A percentile compares a stretch with the other conserved stretches of the same genome.
phyloP scores from a whole-genome alignment of 2,888 invertebrate genomes.

The Nemotelus nigrinus region DNA sequence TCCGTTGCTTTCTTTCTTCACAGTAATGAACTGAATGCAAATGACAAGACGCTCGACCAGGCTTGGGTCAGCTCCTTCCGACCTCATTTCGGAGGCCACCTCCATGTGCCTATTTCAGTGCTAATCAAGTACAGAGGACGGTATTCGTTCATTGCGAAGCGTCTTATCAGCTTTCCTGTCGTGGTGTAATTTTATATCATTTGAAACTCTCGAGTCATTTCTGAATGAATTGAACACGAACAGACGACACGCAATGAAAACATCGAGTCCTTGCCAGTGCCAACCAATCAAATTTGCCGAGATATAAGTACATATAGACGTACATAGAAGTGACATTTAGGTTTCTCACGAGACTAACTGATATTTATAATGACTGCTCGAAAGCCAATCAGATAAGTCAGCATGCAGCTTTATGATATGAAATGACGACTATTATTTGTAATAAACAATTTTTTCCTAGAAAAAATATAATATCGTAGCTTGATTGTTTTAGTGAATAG shows the following conservation, averaged over 20 bases:
- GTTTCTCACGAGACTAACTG: background rate
- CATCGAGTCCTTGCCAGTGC: conserved; percentile 47
- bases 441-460: background rate
- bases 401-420: conserved; percentile 54
- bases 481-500: too few relatives aligned
- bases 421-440: conserved; percentile 53
- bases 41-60: conserved; percentile 41
- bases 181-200: conserved; percentile 65
- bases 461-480: too few relatives aligned
- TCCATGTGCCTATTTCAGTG: background rate
- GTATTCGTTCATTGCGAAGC: conserved; percentile 47
- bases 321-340: background rate
- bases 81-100: conserved; percentile 23
- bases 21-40: conserved; percentile 45
- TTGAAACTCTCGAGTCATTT: conserved; percentile 50
- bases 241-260: conserved; percentile 52
- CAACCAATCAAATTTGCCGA: conserved; percentile 15
- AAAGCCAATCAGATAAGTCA: conserved; percentile 50
- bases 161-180: conserved; percentile 66
- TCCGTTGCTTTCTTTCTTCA: background rate
- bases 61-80: conserved; percentile 25
- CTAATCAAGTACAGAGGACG: conserved; percentile 25
- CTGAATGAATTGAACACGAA: conserved; percentile 50
- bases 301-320: background rate
- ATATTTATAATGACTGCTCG: background rate